phyloP scores from a whole-genome alignment of 2,888 invertebrate species.

The Petrolisthes cinctipes region DNA sequence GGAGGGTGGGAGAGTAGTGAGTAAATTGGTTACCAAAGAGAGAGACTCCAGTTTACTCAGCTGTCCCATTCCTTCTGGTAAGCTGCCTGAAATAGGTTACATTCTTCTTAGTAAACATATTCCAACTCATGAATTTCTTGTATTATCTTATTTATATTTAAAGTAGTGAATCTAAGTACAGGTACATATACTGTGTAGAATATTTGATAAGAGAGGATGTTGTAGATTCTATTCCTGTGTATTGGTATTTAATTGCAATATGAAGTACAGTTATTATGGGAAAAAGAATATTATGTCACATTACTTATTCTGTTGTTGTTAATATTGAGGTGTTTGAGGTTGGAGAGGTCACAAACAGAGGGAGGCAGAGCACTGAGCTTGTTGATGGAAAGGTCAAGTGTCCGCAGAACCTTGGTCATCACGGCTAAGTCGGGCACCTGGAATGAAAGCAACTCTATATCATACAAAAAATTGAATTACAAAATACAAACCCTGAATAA shows the following conservation, averaged over 20 bases:
- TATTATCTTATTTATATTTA: no score
- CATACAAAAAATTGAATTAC: no score
- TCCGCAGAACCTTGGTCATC: conserved; percentile 81
- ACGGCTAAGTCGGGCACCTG: conserved; percentile 74
- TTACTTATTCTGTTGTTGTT: conserved; percentile 62
- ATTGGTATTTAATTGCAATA: background rate
- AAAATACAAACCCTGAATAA: no score
- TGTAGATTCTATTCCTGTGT: background rate
- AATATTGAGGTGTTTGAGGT: conserved; percentile 57
- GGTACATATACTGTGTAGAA: background rate
- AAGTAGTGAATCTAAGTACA: no score
- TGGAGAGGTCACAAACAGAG: conserved; percentile 49
- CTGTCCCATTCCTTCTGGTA: conserved; percentile 72
- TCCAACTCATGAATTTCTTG: no score
- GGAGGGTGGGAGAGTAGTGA: conserved; percentile 70
- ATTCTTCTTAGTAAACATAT: background rate
- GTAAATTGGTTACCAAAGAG: conserved; percentile 70
- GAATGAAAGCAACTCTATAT: no score
- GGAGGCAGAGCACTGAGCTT: conserved; percentile 77
- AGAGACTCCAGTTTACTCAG: conserved; percentile 73
- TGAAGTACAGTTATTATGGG: background rate
- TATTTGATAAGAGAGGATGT: background rate
- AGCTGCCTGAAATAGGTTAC: conserved; percentile 66
- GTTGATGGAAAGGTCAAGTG: conserved; percentile 93
- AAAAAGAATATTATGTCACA: background rate